Percentiles rank a stretch among this genome's conserved stretches.
Conservation (phyloP, 2,797 vertebrate species). For the Trachops cirrhosus region DNA sequence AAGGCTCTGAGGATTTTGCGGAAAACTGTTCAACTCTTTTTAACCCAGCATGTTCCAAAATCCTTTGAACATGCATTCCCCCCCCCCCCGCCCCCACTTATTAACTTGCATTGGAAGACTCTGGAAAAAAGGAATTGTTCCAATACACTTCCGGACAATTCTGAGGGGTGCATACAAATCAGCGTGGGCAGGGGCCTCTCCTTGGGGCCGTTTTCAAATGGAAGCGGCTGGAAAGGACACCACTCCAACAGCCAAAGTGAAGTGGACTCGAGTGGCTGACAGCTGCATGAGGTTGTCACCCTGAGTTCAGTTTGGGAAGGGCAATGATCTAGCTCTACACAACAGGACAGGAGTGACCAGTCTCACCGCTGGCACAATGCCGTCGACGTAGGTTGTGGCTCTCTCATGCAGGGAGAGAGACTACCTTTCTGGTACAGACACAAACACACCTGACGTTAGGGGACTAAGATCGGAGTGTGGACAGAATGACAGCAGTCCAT, state of each 20-base stretch:
- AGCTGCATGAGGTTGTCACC: neutral
- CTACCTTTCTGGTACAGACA: neutral
- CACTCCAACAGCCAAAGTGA: neutral
- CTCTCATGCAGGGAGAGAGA: neutral
- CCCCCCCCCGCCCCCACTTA: accelerated
- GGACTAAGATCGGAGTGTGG: neutral
- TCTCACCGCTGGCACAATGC: no score
- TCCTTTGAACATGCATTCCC: neutral
- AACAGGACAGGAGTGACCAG: neutral
- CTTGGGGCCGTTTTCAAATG: neutral
- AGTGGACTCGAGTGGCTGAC: neutral
- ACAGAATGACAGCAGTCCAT: neutral
- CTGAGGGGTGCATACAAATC: neutral
- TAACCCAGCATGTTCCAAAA: neutral
- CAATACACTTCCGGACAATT: neutral
- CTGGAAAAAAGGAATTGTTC: neutral
- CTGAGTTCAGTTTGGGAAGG: neutral
- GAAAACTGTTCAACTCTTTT: neutral
- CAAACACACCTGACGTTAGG: neutral
- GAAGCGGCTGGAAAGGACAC: neutral
- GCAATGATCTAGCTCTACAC: neutral
- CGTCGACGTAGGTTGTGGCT: neutral
- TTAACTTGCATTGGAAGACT: neutral
- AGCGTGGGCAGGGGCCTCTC: neutral
- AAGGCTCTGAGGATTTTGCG: neutral